Base-by-base conservation (phyloP, 2,113 vertebrate genomes). In the Okapia johnstoni region DNA sequence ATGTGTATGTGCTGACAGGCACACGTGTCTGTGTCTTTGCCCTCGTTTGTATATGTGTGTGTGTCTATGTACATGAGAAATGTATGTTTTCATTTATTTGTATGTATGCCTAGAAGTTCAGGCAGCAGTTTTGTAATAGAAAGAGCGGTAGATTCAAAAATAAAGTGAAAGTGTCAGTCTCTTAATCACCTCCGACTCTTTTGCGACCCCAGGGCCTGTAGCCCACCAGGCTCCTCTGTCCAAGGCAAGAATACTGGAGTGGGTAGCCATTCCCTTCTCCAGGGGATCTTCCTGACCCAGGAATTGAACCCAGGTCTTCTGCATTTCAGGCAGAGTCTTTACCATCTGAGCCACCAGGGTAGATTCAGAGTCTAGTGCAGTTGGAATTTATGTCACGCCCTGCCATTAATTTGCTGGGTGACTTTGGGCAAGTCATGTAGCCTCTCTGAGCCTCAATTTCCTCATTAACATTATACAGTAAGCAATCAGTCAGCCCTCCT, bases 161-260 rank as follows among this genome's bases (percentile, higher is more conserved):
- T 40, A 73, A 73, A 73, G n/a, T 40, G 66, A 73, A 40, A n/a
- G 66, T 40, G 66, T 73, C 66, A 40, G 66, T 73, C 66, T 40
- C n/a, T 40, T 5, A 73, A 0, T 73, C 66, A 40, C 0, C 2
- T 73, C 21, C 0, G 19, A 73, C 66, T 40, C 21, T 36, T 70
- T 40, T 73, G 19, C 2, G 3, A 73, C n/a, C 36, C 66, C n/a
- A 23, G 23, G 19, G 10, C n/a, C 66, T 23, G 5, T 40, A 73
- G n/a, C 66, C n/a, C 2, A 0, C 10, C n/a, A 40, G 66, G 66
- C 66, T 73, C n/a, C 66, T 40, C n/a, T 73, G 19, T 73, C 66
- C 66, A 73, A 73, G 36, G 66, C 66, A 73, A 73, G 66, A 73
- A 73, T 73, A 23, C n/a, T 73, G 66, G 66, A 73, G n/a, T 73